Conservation (phyloP, 1,140 invertebrate genomes). For the Apis dorsata region DNA sequence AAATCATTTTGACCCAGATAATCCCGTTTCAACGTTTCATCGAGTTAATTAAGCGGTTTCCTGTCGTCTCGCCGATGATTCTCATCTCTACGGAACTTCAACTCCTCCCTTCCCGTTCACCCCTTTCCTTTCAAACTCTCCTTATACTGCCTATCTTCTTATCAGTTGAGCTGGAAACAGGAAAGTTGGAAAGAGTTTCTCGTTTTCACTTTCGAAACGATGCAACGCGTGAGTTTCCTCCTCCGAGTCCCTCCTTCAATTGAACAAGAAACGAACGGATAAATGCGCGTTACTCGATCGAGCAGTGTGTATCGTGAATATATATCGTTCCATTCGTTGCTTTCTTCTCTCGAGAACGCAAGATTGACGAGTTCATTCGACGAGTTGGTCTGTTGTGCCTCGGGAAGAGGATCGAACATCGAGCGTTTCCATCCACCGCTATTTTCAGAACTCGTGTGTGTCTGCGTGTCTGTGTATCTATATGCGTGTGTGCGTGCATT, state of each 20-base stretch:
- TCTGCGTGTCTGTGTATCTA: too few species aligned
- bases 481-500: constrained; percentile 27
- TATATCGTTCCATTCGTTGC: too few species aligned
- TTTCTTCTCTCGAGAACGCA: constrained; percentile 44
- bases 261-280: too few species aligned
- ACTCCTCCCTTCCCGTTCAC: background rate
- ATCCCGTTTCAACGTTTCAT: background rate
- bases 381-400: constrained; percentile 10
- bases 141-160: too few species aligned
- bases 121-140: background rate
- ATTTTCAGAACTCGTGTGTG: constrained; percentile 58
- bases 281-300: too few species aligned
- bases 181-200: too few species aligned
- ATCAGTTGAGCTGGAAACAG: too few species aligned
- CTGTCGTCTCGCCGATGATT: background rate
- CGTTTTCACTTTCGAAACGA: too few species aligned
- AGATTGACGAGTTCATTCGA: constrained; percentile 50
- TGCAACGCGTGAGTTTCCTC: too few species aligned
- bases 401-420: constrained; percentile 49
- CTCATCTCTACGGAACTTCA: background rate
- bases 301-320: too few species aligned
- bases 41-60: constrained; percentile 26
- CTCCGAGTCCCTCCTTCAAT: too few species aligned
- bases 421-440: constrained; percentile 54
- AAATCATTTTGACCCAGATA: background rate